phyloP scores from a whole-genome alignment of 2,888 invertebrate genomes.

The Tachina fera region DNA sequence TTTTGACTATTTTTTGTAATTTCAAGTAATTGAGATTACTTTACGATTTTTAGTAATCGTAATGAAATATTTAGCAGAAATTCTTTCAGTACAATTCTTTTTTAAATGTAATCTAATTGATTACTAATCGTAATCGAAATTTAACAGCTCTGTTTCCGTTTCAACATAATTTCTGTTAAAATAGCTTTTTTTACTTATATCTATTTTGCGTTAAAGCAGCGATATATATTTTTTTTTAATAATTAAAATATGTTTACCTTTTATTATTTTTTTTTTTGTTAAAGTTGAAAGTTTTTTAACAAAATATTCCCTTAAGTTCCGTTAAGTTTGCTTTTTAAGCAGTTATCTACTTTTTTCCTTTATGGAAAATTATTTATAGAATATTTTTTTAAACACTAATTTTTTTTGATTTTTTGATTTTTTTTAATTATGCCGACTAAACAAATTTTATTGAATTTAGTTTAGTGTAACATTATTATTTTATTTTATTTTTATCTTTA shows the following conservation, averaged over 20 bases:
- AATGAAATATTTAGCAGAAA: too few relatives aligned
- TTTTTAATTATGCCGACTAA: constrained; percentile 21
- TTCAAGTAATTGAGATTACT: too few relatives aligned
- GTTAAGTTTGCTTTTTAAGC: constrained; percentile 15
- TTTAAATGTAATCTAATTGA: too few relatives aligned
- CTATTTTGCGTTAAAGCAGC: too few relatives aligned
- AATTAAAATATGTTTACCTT: constrained; percentile 39
- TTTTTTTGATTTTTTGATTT: constrained; percentile 18
- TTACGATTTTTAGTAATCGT: too few relatives aligned
- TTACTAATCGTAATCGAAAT: too few relatives aligned
- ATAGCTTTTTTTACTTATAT: too few relatives aligned
- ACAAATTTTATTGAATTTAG: constrained; percentile 31
- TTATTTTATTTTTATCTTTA: constrained; percentile 22
- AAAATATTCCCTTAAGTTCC: constrained; percentile 40
- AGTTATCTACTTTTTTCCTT: not conserved
- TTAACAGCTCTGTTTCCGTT: too few relatives aligned
- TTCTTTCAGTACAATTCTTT: too few relatives aligned
- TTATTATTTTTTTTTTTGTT: constrained; percentile 29
- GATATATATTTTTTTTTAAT: not conserved
- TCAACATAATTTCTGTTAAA: too few relatives aligned
- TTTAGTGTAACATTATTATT: constrained; percentile 24
- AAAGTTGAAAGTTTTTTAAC: constrained; percentile 8
- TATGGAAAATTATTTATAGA: not conserved
- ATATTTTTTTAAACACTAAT: constrained; percentile 25
- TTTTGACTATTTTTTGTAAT: too few relatives aligned